Evolutionary conservation across 2,797 vertebrate genomes (phyloP), one percentile per base, ranked within the genome.

Genomic region (Chanos chanos): DNA sequence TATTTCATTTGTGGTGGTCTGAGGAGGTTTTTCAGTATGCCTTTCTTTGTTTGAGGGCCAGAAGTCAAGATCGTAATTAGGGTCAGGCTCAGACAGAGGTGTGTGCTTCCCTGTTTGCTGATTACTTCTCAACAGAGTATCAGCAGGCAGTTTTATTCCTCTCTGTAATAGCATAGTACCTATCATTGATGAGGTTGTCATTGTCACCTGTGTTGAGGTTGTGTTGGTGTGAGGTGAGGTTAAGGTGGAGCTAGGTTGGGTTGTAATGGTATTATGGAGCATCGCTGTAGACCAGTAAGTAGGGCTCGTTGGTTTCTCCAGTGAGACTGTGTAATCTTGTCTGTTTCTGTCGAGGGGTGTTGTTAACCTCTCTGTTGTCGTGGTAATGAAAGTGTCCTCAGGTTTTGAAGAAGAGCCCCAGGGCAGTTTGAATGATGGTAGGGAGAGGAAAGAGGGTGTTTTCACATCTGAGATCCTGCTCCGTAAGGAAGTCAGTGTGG

Each of bases 281-380:
- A n/a, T n/a, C n/a, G n/a, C n/a, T n/a, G 68, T 85, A 73, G 1
- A 83, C 81, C 12, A 76, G 77, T 69, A 79, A 4, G 57, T 75
- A 8, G 75, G 43, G 12, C 75, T 85, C 75, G 60, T 33, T 1
- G 31, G 16, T 5, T 6, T 50, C n/a, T 55, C 36, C 1, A 10
- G 37, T 43, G 36, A 43, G 8, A 45, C 33, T 44, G n/a, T 48
- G 40, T 59, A 52, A n/a, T 27, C 9, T 55, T 51, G 47, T 36
- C 19, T 40, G 10, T 8, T 40, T 28, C 30, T n/a, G 28, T 50
- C 33, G 62, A 27, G 18, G 24, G 50, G 21, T 15, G 18, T 48
- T 13, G 12, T 22, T 28, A n/a, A 12, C 24, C 28, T 47, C 18
- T 45, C 30, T 39, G 21, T 45, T 48, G 33, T 47, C 1, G 39